Conservation (phyloP, 92 coral and sea anemone species). For the Muricea muricata region DNA sequence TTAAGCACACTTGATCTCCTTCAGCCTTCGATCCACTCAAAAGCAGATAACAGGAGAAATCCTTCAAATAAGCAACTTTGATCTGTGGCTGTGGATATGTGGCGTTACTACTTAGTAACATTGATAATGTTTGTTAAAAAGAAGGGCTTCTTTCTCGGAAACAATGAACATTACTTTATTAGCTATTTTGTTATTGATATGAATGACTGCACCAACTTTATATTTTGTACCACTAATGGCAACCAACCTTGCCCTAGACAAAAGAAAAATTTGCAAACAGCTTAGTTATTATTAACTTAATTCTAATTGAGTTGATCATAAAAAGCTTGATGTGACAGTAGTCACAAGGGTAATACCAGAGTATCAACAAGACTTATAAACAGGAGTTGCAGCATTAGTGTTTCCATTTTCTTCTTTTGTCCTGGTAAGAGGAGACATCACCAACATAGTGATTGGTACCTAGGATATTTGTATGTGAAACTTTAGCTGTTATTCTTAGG, state of each 20-base stretch:
- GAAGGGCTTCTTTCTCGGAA: neutral
- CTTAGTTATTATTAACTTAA: neutral
- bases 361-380: too few species aligned
- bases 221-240: slow-evolving; percentile 65
- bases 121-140: slow-evolving; percentile 46
- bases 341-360: neutral
- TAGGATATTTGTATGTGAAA: slow-evolving; percentile 8
- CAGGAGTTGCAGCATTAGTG: slow-evolving; percentile 43
- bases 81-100: slow-evolving; percentile 20
- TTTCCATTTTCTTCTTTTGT: slow-evolving; percentile 49
- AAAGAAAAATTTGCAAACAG: neutral
- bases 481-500: too few species aligned
- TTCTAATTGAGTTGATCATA: neutral
- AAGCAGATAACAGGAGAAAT: slow-evolving; percentile 60
- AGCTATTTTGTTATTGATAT: slow-evolving; percentile 44
- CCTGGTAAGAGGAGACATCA: slow-evolving; percentile 51
- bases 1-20: neutral
- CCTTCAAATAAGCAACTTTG: slow-evolving; percentile 56
- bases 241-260: slow-evolving; percentile 62
- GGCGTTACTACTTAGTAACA: slow-evolving; percentile 64
- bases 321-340: neutral
- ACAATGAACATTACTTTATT: neutral
- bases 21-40: neutral
- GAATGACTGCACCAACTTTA: slow-evolving; percentile 63
- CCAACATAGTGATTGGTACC: slow-evolving; percentile 52